Base-by-base conservation (phyloP, 2,888 invertebrate genomes). In the Hyalella azteca region DNA sequence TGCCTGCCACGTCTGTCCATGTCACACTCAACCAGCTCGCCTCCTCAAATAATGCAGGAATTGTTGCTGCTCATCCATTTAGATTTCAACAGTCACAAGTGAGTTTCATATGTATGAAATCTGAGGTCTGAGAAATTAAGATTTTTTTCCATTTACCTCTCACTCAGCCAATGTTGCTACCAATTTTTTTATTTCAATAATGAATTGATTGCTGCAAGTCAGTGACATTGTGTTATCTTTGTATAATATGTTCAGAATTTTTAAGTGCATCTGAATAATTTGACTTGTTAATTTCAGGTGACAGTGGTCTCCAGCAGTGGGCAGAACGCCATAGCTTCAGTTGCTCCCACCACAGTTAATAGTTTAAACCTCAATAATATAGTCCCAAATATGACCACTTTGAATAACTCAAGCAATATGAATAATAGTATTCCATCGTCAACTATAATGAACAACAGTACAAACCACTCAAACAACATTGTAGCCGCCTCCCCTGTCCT, bases 21-120 rank as follows among this genome's bases (percentile, higher is more conserved):
- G 48, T 78, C 29, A 60, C 60, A 11, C 32, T 50, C 40, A 54
- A 32, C 50, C 36, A 36, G 32, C 77, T 45, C 26, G 50, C 50
- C 50, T 11, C 75, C 39, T 48, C 45, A n/a, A 75, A 45, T 41
- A 49, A 49, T 22, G 45, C 29, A 26, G 48, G 41, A 11, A 66
- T 66, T 36, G 66, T 66, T 66, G 66, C 66, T 1, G 48, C 45
- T 79, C 49, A 73, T 73, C 39, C 79, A 41, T 85, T 81, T 77
- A 81, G 83, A 80, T 83, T 84, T 80, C 82, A 81, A 49, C 79
- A 86, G 88, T 88, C 87, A 86, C 88, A 79, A 66, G 83, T 83
- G 41, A 81, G 81, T 79, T 45, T 36, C 41, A 22, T 13, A n/a
- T n/a, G n/a, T n/a, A n/a, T n/a, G n/a, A n/a, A n/a, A n/a, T n/a